Percentiles rank a stretch among this genome's conserved stretches.
Evolutionary conservation across 2,888 invertebrate species (phyloP).

Genomic region (Nasonia oneida): DNA sequence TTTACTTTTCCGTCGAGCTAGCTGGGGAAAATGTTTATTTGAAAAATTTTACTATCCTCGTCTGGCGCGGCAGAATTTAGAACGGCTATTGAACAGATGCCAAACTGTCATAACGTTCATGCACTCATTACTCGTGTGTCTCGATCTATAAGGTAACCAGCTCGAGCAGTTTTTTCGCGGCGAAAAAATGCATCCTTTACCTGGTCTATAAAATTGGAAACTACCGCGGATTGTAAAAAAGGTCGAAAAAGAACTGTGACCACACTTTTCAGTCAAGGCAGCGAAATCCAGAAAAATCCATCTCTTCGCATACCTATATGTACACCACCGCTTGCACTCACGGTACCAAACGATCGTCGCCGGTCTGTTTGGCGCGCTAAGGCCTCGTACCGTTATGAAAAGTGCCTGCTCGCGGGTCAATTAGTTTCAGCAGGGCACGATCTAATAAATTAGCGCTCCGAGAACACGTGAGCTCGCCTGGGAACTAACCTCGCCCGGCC

Average conservation of each 20-base stretch:
- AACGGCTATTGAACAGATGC: neutral
- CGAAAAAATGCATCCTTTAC: conserved; percentile 1
- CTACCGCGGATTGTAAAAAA: neutral
- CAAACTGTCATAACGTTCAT: conserved; percentile 5
- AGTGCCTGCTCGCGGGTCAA: conserved; percentile 22
- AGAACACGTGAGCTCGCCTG: neutral
- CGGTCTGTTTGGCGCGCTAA: conserved; percentile 19
- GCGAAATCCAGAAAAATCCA: neutral
- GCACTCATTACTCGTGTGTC: neutral
- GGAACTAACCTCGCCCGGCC: conserved; percentile 12
- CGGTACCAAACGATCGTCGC: neutral
- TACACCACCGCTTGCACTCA: neutral
- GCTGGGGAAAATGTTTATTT: neutral
- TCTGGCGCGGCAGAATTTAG: neutral
- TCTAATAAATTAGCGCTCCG: conserved; percentile 28
- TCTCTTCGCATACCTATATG: neutral
- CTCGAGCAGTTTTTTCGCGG: neutral
- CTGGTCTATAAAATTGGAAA: neutral
- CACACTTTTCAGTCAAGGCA: neutral
- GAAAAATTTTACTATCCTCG: neutral
- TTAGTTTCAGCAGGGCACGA: conserved; percentile 37
- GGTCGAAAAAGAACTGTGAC: neutral
- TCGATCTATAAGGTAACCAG: neutral
- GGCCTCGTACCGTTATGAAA: conserved; percentile 27
- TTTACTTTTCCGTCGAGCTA: neutral